Percentiles rank a stretch among this genome's conserved stretches.
phyloP scores from a whole-genome alignment of 2,113 vertebrate genomes.

The Tauraco erythrolophus region DNA sequence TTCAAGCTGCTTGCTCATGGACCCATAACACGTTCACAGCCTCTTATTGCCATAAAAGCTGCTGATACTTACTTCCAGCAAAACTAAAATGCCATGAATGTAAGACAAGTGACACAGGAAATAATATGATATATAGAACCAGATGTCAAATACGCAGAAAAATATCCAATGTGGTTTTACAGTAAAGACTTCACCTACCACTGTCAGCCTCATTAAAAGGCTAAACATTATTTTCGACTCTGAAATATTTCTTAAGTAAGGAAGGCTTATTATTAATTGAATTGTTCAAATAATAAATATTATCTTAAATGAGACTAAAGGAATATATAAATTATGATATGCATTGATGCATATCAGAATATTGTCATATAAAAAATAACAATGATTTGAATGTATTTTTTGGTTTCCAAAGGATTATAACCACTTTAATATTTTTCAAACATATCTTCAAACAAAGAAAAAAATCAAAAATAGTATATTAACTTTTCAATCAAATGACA shows the following conservation, averaged over 20 bases:
- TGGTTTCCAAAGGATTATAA: neutral
- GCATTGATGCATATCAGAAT: neutral
- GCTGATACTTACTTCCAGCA: neutral
- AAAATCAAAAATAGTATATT: neutral
- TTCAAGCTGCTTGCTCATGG: neutral
- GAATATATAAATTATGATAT: neutral
- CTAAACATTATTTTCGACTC: neutral
- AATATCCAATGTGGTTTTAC: neutral
- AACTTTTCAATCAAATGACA: neutral
- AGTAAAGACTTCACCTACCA: neutral
- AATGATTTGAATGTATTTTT: neutral
- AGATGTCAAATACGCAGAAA: neutral
- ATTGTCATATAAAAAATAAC: neutral
- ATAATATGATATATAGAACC: neutral
- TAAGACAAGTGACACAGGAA: neutral
- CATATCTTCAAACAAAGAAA: neutral
- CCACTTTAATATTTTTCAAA: neutral
- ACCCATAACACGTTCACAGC: neutral
- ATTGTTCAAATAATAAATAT: neutral
- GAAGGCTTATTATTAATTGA: neutral
- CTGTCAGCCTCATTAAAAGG: neutral
- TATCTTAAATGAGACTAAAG: neutral
- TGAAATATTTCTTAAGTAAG: neutral
- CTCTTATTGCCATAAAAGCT: slow-evolving; percentile 10
- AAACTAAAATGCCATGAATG: neutral